These are phyloP conservation scores for Drosophila hamatofila DNA, from an alignment of 2,888 invertebrate genomes.

Conservation along the genomic window DNA sequence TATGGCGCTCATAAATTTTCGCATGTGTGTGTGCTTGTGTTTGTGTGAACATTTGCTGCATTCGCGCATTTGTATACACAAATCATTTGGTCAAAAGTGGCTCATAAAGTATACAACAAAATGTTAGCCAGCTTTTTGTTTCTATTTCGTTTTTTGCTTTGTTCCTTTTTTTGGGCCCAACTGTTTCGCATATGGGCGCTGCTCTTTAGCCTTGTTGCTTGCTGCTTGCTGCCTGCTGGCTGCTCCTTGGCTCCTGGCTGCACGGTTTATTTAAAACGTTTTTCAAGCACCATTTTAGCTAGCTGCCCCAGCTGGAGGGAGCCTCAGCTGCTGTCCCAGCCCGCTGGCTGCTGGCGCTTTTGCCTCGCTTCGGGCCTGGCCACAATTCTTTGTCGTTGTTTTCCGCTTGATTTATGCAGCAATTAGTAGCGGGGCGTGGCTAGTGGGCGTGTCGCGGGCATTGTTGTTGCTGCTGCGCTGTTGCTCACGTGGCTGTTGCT, in stretches of 20 bases:
- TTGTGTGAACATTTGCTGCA: conserved; percentile 24
- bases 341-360: conserved; percentile 1
- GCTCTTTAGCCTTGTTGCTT: conserved; percentile 1
- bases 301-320: not conserved
- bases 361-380: conserved; percentile 2
- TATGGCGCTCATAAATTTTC: conserved; percentile 54
- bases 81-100: conserved; percentile 59
- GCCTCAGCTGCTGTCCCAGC: not conserved
- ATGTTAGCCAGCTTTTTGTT: conserved; percentile 29
- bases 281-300: conserved; percentile 31
- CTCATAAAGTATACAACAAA: conserved; percentile 58
- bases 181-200: conserved; percentile 16
- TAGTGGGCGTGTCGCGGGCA: conserved; percentile 20
- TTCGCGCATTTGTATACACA: conserved; percentile 43
- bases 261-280: conserved; percentile 67
- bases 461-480: conserved; percentile 23
- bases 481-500: conserved; percentile 43
- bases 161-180: not conserved
- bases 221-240: not conserved
- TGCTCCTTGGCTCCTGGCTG: conserved; percentile 5
- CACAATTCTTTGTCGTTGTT: conserved; percentile 24
- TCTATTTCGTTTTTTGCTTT: conserved; percentile 5
- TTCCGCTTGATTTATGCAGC: conserved; percentile 76
- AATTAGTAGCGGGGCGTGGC: conserved; percentile 57
- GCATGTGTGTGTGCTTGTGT: not conserved